Percentiles rank a stretch among this genome's conserved stretches.
Conservation (phyloP, 2,888 invertebrate species). For the Eristalis pertinax region DNA sequence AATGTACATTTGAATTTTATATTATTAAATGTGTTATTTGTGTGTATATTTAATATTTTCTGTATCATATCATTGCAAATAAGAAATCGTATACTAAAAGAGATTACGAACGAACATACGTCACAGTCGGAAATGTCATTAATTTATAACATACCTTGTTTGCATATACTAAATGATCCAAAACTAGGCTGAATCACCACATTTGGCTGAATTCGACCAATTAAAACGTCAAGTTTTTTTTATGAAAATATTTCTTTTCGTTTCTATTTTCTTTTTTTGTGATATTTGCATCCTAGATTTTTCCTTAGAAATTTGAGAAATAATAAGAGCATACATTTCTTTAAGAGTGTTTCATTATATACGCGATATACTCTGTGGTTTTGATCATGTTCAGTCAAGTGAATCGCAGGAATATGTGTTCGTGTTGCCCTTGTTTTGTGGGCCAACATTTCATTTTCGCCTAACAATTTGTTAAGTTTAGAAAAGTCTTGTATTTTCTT, state of each 20-base stretch:
- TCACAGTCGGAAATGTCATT: background rate
- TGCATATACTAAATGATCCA: background rate
- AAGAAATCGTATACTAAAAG: no score
- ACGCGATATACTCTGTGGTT: slow-evolving; percentile 16
- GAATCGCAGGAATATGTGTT: slow-evolving; percentile 51
- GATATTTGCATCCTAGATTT: slow-evolving; percentile 32
- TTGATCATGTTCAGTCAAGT: slow-evolving; percentile 46
- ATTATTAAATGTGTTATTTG: no score
- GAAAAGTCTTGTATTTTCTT: slow-evolving; percentile 38
- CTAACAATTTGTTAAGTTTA: slow-evolving; percentile 36
- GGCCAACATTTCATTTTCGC: slow-evolving; percentile 47
- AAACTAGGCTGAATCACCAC: slow-evolving; percentile 13
- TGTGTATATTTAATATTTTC: no score
- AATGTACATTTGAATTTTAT: no score
- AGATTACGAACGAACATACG: background rate
- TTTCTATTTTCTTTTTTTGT: slow-evolving; percentile 52
- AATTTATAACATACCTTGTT: background rate
- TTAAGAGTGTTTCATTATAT: slow-evolving; percentile 9
- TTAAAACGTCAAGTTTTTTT: slow-evolving; percentile 53
- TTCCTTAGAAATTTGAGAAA: slow-evolving; percentile 26
- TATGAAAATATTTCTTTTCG: slow-evolving; percentile 50
- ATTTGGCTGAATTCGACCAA: slow-evolving; percentile 48
- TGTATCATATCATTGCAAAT: no score
- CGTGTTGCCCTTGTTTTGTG: slow-evolving; percentile 58
- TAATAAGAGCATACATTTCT: background rate